Evolutionary conservation across 1,140 invertebrate genomes (phyloP).

Genomic region (Chelonus insularis): DNA sequence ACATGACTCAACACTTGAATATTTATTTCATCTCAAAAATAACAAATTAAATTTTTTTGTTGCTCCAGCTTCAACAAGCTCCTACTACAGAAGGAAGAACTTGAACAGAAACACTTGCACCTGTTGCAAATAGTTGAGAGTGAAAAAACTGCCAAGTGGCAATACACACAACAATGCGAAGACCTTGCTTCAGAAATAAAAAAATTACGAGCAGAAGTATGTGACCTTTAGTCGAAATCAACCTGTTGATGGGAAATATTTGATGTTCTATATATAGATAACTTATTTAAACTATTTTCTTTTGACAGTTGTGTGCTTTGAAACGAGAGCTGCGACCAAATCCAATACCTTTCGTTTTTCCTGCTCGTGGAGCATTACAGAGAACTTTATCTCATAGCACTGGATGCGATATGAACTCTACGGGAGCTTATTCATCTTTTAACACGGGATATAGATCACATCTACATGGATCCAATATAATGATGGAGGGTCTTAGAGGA

Average conservation of each 20-base stretch:
- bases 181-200: conserved; percentile 87
- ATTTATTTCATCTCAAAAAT: no score
- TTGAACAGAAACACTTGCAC: conserved; percentile 92
- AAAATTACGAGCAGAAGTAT: conserved; percentile 84
- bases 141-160: conserved; percentile 91
- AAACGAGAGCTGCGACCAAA: conserved; percentile 75
- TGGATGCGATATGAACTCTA: conserved; percentile 25
- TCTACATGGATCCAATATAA: conserved; percentile 35
- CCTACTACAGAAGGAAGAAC: conserved; percentile 85
- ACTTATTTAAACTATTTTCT: conserved; percentile 27
- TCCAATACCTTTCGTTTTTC: conserved; percentile 30
- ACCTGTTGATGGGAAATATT: not conserved
- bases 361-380: conserved; percentile 28
- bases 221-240: conserved; percentile 2
- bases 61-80: conserved; percentile 86
- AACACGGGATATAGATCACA: conserved; percentile 30
- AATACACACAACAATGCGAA: conserved; percentile 91
- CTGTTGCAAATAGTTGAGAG: conserved; percentile 90
- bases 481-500: conserved; percentile 33
- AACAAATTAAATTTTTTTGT: conserved; percentile 29
- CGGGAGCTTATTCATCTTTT: conserved; percentile 21
- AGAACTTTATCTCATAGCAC: conserved; percentile 37
- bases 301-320: conserved; percentile 73
- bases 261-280: no score
- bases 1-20: no score